Conservation (phyloP, 1,140 invertebrate species). For the Aphaenogaster floridana region DNA sequence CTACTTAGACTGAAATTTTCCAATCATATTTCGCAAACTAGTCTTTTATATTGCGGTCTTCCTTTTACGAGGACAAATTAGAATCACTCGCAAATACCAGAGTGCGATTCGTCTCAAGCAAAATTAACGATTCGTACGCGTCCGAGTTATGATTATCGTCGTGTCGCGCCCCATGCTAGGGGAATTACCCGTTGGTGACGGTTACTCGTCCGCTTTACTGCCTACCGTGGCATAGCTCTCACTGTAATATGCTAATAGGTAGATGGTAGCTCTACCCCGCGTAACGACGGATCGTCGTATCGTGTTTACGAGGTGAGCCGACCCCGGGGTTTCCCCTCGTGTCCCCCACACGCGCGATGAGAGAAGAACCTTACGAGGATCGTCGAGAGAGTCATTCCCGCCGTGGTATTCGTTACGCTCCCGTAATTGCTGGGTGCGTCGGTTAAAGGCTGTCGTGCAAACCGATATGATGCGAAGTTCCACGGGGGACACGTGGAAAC, state of each 20-base stretch:
- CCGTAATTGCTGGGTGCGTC: constrained; percentile 24
- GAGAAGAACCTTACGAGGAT: constrained; percentile 59
- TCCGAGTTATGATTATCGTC: constrained; percentile 65
- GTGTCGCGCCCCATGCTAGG: constrained; percentile 45
- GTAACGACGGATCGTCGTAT: constrained; percentile 66
- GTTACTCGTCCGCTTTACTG: constrained; percentile 75
- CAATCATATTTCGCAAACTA: neutral
- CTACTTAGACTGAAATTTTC: neutral
- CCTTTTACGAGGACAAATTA: constrained; percentile 3
- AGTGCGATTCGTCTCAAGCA: neutral
- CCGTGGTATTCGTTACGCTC: constrained; percentile 20
- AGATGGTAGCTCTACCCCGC: constrained; percentile 63
- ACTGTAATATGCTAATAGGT: constrained; percentile 78
- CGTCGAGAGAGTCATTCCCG: constrained; percentile 58
- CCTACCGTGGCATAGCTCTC: constrained; percentile 38
- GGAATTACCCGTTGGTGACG: constrained; percentile 69
- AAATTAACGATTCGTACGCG: constrained; percentile 64
- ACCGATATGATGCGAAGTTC: constrained; percentile 15
- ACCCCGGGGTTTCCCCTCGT: constrained; percentile 56
- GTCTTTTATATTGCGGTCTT: neutral
- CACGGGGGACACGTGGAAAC: neutral
- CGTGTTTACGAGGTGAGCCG: constrained; percentile 74
- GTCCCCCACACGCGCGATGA: constrained; percentile 27
- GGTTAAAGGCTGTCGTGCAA: constrained; percentile 22
- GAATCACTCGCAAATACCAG: neutral